phyloP scores from a whole-genome alignment of 2,888 invertebrate genomes.

The Nomada fabriciana region DNA sequence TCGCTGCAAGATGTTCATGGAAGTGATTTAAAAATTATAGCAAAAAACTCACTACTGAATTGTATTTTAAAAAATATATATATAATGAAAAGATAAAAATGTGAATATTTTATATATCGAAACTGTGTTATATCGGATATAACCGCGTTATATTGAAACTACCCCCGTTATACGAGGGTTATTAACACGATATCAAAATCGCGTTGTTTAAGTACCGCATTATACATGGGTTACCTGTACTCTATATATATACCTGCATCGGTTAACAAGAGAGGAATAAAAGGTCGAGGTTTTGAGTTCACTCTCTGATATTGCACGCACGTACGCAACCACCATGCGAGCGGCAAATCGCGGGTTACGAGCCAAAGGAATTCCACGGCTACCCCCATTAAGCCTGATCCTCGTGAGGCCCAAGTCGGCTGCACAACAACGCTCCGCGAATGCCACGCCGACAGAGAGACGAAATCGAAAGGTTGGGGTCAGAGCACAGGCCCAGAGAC shows the following conservation, averaged over 20 bases:
- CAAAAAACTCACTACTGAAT: too few species aligned
- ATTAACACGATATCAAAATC: too few species aligned
- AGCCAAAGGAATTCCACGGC: constrained; percentile 68
- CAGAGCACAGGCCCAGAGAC: constrained; percentile 60
- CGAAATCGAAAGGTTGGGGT: constrained; percentile 72
- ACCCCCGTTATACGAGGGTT: too few species aligned
- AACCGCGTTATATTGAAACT: too few species aligned
- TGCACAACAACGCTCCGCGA: constrained; percentile 40
- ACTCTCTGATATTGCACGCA: constrained; percentile 43
- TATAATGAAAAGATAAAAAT: too few species aligned
- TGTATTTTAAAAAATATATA: too few species aligned
- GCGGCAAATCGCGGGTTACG: constrained; percentile 69
- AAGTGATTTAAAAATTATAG: too few species aligned
- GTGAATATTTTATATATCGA: too few species aligned
- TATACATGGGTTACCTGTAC: too few species aligned
- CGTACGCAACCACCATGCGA: constrained; percentile 62
- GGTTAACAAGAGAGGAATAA: constrained; percentile 40
- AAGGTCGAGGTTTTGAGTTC: background rate
- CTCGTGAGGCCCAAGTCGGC: constrained; percentile 33
- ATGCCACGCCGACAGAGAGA: constrained; percentile 60
- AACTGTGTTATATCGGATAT: too few species aligned
- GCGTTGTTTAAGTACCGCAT: too few species aligned
- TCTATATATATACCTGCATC: background rate
- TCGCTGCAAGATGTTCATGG: too few species aligned
- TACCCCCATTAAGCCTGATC: constrained; percentile 67